Evolutionary conservation across 2,113 vertebrate species (phyloP), one percentile per base, ranked within the genome.

Genomic region (Lichenostomus cassidix): DNA sequence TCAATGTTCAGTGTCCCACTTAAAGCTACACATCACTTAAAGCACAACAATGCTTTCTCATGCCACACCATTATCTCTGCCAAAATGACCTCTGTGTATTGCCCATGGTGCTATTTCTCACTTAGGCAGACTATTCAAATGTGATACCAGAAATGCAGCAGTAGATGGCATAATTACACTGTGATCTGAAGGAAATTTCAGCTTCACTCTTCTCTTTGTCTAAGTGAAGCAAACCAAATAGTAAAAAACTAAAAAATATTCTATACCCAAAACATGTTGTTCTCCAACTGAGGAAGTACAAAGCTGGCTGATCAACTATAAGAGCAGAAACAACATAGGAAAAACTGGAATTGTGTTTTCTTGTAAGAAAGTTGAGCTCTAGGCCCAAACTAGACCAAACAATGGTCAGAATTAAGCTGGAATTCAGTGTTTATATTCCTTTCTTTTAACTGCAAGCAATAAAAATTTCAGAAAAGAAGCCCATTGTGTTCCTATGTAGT

Each of bases 81-180:
- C 35, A 75, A 27, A 22, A 50, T n/a, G 44, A 41, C 35, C 19
- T 41, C 37, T 65, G 4, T 12, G 15, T 62, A 64, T 47, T 37
- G 25, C 17, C 31, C 50, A 44, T 1, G 1, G 33, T 56, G 17
- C n/a, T 75, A 75, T 81, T 78, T 81, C 52, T 79, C 47, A 67
- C 39, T 44, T 35, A 41, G 33, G 46, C 39, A 84, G 58, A 37
- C 41, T 80, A 74, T 37, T 84, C 58, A 88, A 87, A 70, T 91
- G 92, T 71, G 69, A 94, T 96, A 82, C 50, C 74, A 95, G 69
- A 94, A 95, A 83, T 21, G 20, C 4, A 24, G 84, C 93, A 95
- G 87, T 68, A 97, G 96, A 64, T 95, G 97, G 95, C 92, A 90
- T 79, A 91, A 94, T 90, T 89, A 94, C 50, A 53, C 82, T 80